These are phyloP conservation scores for Euthynnus affinis DNA, from an alignment of 2,797 vertebrate species.

Conservation along the genomic window DNA sequence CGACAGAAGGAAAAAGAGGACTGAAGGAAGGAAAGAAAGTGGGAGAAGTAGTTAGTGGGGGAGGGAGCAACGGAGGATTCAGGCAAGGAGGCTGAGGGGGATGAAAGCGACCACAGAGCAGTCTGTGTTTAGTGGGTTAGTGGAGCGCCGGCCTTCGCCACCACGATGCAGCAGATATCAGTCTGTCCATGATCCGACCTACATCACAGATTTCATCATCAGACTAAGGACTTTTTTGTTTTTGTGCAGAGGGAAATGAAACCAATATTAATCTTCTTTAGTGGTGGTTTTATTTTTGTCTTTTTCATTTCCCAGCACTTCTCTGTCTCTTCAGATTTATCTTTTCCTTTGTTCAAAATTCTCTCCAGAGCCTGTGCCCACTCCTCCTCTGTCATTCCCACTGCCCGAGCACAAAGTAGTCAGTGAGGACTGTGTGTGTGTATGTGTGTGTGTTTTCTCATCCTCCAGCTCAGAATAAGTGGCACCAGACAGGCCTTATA, in stretches of 20 bases:
- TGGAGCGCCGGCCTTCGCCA: constrained; percentile 64
- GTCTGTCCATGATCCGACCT: constrained; percentile 37
- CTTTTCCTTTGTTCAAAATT: constrained; percentile 35
- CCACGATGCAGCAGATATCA: constrained; percentile 52
- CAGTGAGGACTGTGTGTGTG: constrained; percentile 47
- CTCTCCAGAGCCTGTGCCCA: constrained; percentile 31
- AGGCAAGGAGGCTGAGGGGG: constrained; percentile 55
- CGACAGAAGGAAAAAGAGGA: constrained; percentile 10
- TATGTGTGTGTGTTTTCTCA: constrained; percentile 64
- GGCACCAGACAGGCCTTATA: constrained; percentile 86
- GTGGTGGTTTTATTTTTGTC: constrained; percentile 8
- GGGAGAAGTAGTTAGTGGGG: constrained; percentile 38
- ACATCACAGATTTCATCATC: constrained; percentile 25
- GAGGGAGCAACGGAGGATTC: constrained; percentile 36
- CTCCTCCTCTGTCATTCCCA: constrained; percentile 49
- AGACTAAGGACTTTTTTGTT: neutral
- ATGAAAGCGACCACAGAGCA: constrained; percentile 78
- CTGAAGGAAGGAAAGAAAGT: constrained; percentile 24
- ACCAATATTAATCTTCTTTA: constrained; percentile 14
- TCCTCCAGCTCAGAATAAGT: constrained; percentile 81
- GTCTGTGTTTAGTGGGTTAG: constrained; percentile 83
- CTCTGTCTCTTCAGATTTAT: constrained; percentile 20
- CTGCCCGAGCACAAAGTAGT: constrained; percentile 40
- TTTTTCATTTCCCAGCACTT: constrained; percentile 27
- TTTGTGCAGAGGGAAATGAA: neutral